These are phyloP conservation scores for Drosophila recens DNA, from an alignment of 2,888 invertebrate genomes.

Conservation along the genomic window DNA sequence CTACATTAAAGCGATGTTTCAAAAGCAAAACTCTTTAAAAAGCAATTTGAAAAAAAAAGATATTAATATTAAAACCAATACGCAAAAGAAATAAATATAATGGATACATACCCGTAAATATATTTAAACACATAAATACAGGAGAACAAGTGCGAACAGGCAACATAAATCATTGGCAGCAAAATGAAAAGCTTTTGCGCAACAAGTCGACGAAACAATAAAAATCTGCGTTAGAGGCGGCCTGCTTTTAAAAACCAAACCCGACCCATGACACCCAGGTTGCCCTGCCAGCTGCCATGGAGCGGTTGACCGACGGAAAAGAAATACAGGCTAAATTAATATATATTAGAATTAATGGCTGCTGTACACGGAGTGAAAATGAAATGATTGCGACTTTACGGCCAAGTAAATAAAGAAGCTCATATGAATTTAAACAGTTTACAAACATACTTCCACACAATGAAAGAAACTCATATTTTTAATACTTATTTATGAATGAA, in stretches of 20 bases:
- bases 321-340: conserved; percentile 74
- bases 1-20: conserved; percentile 34
- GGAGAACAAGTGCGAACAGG: conserved; percentile 55
- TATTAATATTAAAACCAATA: conserved; percentile 34
- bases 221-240: conserved; percentile 50
- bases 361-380: conserved; percentile 18
- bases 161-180: conserved; percentile 75
- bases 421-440: conserved; percentile 4
- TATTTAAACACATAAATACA: conserved; percentile 45
- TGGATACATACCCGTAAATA: conserved; percentile 8
- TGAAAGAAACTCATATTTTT: neutral
- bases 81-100: conserved; percentile 20
- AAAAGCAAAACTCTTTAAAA: conserved; percentile 38
- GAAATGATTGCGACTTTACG: conserved; percentile 12
- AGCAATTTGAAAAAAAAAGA: conserved; percentile 1
- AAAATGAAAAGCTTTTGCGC: conserved; percentile 78
- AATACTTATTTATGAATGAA: neutral
- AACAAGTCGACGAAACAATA: conserved; percentile 78
- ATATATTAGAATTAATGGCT: conserved; percentile 77
- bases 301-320: conserved; percentile 65
- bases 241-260: neutral
- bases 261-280: conserved; percentile 4
- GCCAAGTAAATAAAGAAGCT: conserved; percentile 19
- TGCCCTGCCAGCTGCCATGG: conserved; percentile 43
- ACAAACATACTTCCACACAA: neutral